Conservation (phyloP, 1,140 invertebrate genomes). For the Portunus trituberculatus region DNA sequence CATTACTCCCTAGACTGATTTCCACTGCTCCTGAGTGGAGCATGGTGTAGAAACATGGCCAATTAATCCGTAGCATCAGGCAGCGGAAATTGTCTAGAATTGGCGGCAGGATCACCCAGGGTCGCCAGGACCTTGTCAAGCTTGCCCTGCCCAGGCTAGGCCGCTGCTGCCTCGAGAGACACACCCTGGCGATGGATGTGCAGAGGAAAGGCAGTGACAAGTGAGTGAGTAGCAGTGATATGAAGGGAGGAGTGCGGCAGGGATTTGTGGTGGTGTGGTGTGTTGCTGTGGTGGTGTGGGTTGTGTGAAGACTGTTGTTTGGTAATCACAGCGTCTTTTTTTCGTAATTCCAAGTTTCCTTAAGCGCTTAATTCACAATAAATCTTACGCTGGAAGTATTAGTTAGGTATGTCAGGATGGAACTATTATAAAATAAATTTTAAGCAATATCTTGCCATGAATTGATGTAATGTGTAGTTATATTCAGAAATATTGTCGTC, state of each 20-base stretch:
- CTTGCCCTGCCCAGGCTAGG: not conserved
- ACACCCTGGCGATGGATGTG: not conserved
- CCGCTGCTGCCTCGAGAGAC: not conserved
- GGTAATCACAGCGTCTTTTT: not conserved
- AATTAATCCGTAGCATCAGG: conserved; percentile 13
- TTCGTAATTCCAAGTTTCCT: not conserved
- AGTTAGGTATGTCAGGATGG: too few relatives aligned
- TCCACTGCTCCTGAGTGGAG: not conserved
- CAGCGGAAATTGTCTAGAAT: conserved; percentile 54
- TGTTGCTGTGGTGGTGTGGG: not conserved
- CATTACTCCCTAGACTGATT: not conserved
- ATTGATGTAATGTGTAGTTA: too few relatives aligned
- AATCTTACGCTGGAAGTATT: too few relatives aligned
- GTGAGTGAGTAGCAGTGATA: not conserved
- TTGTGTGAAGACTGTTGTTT: too few relatives aligned
- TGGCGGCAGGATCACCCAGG: conserved; percentile 38
- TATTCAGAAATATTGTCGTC: too few relatives aligned
- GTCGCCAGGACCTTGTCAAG: not conserved
- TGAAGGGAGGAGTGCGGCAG: not conserved
- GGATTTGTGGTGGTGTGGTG: not conserved
- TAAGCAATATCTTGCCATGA: too few relatives aligned
- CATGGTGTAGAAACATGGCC: not conserved
- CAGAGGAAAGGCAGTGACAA: not conserved
- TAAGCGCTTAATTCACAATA: too few relatives aligned
- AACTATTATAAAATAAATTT: too few relatives aligned